A percentile compares a stretch with the other conserved stretches of the same genome.
Evolutionary conservation across 92 coral and sea anemone species (phyloP).

Genomic region (Phymanthus crucifer): DNA sequence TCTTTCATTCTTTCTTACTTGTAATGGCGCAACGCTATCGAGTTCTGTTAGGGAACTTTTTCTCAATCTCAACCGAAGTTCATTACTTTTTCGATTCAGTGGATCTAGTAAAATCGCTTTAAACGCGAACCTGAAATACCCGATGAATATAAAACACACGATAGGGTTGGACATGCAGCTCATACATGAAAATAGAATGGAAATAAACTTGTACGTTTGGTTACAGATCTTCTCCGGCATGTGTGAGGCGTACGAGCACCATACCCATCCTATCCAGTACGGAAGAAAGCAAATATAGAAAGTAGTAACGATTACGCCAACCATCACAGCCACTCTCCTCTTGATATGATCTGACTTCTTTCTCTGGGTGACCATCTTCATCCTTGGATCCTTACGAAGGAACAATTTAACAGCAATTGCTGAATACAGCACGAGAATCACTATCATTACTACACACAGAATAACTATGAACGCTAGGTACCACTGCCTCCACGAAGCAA

Average conservation of each 20-base stretch:
- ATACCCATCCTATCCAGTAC: constrained; percentile 72
- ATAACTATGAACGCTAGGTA: constrained; percentile 50
- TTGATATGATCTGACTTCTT: constrained; percentile 35
- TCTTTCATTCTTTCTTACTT: background rate
- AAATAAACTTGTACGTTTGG: constrained; percentile 44
- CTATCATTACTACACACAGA: constrained; percentile 41
- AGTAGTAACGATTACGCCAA: constrained; percentile 38
- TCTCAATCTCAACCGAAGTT: background rate
- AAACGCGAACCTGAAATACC: constrained; percentile 56
- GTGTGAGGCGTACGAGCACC: constrained; percentile 47
- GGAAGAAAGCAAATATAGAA: constrained; percentile 64
- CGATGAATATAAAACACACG: constrained; percentile 54
- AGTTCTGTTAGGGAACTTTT: constrained; percentile 17
- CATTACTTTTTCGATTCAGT: constrained; percentile 1
- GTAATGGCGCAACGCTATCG: background rate
- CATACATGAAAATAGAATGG: constrained; percentile 49
- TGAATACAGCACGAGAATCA: constrained; percentile 45
- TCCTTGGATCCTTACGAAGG: constrained; percentile 36
- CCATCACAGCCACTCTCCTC: constrained; percentile 54
- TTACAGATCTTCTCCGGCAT: constrained; percentile 39
- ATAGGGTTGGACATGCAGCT: constrained; percentile 63
- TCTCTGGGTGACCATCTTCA: constrained; percentile 31
- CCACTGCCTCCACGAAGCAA: constrained; percentile 53
- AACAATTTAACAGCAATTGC: constrained; percentile 43
- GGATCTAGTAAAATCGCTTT: constrained; percentile 31